A percentile compares a stretch with the other conserved stretches of the same genome.
Evolutionary conservation across 1,140 invertebrate species (phyloP).

Genomic region (Helicoverpa zea): DNA sequence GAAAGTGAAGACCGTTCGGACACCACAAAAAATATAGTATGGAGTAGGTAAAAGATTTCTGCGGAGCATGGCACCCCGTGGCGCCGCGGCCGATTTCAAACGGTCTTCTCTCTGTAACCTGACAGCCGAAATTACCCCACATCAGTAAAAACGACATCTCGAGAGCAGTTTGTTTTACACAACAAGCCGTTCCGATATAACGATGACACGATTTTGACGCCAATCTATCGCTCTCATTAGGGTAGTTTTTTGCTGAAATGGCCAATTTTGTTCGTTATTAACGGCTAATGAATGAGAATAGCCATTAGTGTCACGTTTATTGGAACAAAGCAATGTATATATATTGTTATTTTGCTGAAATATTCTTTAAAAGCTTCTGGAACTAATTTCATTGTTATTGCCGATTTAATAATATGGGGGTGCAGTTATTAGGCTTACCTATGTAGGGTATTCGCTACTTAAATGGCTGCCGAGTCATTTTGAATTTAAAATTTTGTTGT

Average conservation of each 20-base stretch:
- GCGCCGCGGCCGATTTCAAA: slow-evolving; percentile 75
- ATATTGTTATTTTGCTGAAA: background rate
- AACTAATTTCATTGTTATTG: slow-evolving; percentile 31
- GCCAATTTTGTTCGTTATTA: slow-evolving; percentile 26
- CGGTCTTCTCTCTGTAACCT: slow-evolving; percentile 66
- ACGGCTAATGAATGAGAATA: slow-evolving; percentile 39
- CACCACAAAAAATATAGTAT: slow-evolving; percentile 66
- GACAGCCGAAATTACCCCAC: slow-evolving; percentile 83
- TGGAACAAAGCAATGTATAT: slow-evolving; percentile 9
- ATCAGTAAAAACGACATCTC: slow-evolving; percentile 72
- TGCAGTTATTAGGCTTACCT: no score
- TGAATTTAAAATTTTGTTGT: background rate
- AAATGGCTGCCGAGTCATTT: no score
- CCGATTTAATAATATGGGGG: background rate
- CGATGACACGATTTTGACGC: slow-evolving; percentile 64
- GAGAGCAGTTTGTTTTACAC: slow-evolving; percentile 81
- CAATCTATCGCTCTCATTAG: slow-evolving; percentile 49
- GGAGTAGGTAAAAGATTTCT: slow-evolving; percentile 74
- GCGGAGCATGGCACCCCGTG: slow-evolving; percentile 72
- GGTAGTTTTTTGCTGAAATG: slow-evolving; percentile 26
- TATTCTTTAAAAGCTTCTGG: background rate
- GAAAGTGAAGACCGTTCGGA: slow-evolving; percentile 47
- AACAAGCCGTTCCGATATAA: slow-evolving; percentile 75
- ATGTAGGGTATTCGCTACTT: no score
- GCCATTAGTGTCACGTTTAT: slow-evolving; percentile 48